These are phyloP conservation scores for Arenaria interpres DNA, from an alignment of 2,113 vertebrate species.

Conservation along the genomic window DNA sequence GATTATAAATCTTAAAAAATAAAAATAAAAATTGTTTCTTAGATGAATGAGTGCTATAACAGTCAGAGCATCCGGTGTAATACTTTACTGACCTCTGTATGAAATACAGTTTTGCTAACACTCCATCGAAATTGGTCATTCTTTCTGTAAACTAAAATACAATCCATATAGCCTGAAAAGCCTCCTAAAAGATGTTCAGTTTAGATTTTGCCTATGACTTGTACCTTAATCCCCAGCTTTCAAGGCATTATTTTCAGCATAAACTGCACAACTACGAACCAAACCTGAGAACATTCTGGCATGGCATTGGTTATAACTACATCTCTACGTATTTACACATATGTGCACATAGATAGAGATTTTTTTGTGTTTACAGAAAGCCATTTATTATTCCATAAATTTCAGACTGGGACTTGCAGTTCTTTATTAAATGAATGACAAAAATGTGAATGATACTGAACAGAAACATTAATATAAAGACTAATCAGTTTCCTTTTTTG, in stretches of 20 bases:
- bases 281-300: background rate
- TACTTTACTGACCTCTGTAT: background rate
- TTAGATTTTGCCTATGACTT: background rate
- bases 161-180: background rate
- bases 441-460: background rate
- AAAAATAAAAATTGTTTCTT: background rate
- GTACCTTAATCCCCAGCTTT: background rate
- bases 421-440: conserved; percentile 1
- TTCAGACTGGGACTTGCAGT: background rate
- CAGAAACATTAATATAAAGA: conserved; percentile 3
- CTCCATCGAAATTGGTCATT: background rate
- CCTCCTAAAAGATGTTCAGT: background rate
- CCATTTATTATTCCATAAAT: background rate
- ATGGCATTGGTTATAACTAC: background rate
- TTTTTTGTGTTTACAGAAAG: background rate
- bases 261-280: background rate
- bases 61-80: background rate
- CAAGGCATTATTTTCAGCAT: background rate
- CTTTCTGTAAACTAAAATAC: background rate
- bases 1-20: background rate
- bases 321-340: background rate
- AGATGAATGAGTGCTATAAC: background rate
- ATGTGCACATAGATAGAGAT: background rate
- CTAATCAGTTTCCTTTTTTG: conserved; percentile 25
- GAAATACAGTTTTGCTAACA: background rate